These are phyloP conservation scores for Lycodopsis pacificus DNA, from an alignment of 2,797 vertebrate species.

Conservation along the genomic window DNA sequence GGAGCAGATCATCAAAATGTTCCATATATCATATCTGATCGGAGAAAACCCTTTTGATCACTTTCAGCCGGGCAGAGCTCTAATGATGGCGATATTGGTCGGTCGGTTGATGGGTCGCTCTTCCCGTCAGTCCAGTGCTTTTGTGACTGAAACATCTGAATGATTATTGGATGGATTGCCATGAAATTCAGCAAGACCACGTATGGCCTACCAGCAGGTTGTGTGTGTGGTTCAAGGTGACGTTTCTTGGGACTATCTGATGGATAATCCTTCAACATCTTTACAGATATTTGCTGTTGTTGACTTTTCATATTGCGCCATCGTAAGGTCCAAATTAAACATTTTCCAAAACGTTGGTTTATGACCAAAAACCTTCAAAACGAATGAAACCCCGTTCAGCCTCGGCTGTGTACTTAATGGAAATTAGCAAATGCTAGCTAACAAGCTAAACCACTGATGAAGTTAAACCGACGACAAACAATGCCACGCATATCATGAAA, in stretches of 20 bases:
- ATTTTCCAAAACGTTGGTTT: background rate
- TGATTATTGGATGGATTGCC: background rate
- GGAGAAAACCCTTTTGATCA: background rate
- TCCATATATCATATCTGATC: background rate
- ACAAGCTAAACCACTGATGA: too few relatives aligned
- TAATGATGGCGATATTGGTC: background rate
- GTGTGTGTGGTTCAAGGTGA: background rate
- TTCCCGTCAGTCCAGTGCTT: background rate
- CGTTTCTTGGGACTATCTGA: background rate
- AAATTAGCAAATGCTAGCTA: too few relatives aligned
- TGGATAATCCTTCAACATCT: background rate
- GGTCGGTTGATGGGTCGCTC: background rate
- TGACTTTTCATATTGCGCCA: background rate
- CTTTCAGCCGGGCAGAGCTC: background rate
- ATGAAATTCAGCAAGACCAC: too few relatives aligned
- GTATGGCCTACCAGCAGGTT: too few relatives aligned
- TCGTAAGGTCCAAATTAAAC: too few relatives aligned
- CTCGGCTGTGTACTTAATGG: background rate
- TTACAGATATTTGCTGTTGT: background rate
- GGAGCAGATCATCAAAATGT: background rate
- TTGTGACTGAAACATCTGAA: background rate
- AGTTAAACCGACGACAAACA: background rate
- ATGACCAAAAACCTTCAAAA: background rate
- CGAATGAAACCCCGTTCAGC: background rate
- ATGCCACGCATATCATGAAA: too few relatives aligned